phyloP scores from a whole-genome alignment of 2,797 vertebrate species.

The Sebastes itinus region DNA sequence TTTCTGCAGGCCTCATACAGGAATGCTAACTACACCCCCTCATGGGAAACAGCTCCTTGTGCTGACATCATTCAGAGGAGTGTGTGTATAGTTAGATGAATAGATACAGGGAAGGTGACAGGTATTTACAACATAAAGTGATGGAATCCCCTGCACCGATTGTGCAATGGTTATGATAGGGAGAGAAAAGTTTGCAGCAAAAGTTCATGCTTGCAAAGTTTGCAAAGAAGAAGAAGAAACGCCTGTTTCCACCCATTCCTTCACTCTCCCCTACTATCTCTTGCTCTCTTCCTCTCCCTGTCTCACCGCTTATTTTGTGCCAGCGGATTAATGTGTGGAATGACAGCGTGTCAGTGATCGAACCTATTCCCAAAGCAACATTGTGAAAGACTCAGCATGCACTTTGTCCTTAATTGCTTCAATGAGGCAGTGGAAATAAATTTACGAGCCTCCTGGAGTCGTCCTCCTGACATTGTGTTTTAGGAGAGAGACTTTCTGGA shows the following conservation, averaged over 20 bases:
- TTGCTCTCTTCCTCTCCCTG: background rate
- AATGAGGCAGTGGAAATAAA: constrained; percentile 67
- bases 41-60: constrained; percentile 58
- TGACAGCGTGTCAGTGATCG: constrained; percentile 65
- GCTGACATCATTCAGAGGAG: constrained; percentile 41
- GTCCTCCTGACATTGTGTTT: constrained; percentile 57
- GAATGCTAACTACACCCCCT: constrained; percentile 45
- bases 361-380: constrained; percentile 61
- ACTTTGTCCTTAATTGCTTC: constrained; percentile 76
- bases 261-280: background rate
- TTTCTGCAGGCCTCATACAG: constrained; percentile 55
- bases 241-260: constrained; percentile 6
- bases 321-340: constrained; percentile 57
- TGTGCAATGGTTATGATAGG: constrained; percentile 53
- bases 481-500: constrained; percentile 45
- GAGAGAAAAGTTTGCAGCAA: constrained; percentile 1
- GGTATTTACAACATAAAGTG: constrained; percentile 58
- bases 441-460: constrained; percentile 59
- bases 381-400: constrained; percentile 68
- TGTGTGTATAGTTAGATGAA: constrained; percentile 42
- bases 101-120: constrained; percentile 47
- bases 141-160: constrained; percentile 58
- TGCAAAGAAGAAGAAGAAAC: background rate
- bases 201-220: constrained; percentile 1
- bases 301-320: constrained; percentile 39